Evolutionary conservation across 2,113 vertebrate species (phyloP).

Genomic region (Thalassarche chlororhynchos): DNA sequence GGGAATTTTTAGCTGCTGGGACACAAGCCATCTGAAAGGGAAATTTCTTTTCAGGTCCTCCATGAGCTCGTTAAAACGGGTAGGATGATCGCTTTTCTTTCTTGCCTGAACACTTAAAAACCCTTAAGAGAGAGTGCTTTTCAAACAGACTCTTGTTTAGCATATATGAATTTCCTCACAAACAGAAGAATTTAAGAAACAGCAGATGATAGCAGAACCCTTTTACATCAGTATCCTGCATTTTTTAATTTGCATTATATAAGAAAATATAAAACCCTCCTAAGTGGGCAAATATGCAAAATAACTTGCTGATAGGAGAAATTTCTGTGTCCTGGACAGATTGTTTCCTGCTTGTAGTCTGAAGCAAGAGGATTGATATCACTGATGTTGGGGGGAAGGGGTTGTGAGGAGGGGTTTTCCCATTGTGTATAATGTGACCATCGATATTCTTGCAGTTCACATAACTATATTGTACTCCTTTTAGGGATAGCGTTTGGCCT

Average conservation of each 20-base stretch:
- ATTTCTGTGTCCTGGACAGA: not conserved
- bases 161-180: slow-evolving; percentile 34
- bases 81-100: not conserved
- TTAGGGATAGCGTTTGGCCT: not conserved
- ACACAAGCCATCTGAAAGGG: not conserved
- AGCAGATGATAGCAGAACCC: slow-evolving; percentile 32
- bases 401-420: not conserved
- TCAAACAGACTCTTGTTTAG: slow-evolving; percentile 20
- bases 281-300: slow-evolving; percentile 23
- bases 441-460: not conserved
- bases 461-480: not conserved
- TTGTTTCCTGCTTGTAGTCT: not conserved
- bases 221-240: not conserved
- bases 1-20: not conserved
- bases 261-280: not conserved
- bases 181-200: slow-evolving; percentile 24
- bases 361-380: not conserved
- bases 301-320: not conserved
- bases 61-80: not conserved
- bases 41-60: slow-evolving; percentile 27
- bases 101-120: slow-evolving; percentile 19
- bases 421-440: not conserved
- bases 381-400: not conserved
- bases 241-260: slow-evolving; percentile 1
- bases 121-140: slow-evolving; percentile 39